Conservation (phyloP, 1,140 invertebrate genomes). For the Potamilus streckersoni region DNA sequence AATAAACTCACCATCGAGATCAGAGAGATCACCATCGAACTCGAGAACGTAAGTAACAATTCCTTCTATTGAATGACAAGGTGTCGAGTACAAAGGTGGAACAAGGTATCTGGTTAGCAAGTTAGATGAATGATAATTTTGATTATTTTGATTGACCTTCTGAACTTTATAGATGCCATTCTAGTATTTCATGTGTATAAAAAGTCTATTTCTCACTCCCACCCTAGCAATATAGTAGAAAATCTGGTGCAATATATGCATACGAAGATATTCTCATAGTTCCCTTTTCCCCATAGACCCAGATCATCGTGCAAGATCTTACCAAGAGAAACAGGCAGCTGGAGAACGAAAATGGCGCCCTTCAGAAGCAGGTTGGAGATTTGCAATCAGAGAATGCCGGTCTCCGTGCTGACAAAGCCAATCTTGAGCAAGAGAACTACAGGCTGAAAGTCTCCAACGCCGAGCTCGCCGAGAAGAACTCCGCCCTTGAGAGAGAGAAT, state of each 20-base stretch:
- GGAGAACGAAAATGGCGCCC: constrained; percentile 62
- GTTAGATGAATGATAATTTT: no score
- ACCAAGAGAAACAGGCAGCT: constrained; percentile 64
- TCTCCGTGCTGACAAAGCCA: constrained; percentile 59
- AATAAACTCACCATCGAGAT: constrained; percentile 63
- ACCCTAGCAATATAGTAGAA: no score
- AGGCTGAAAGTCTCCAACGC: constrained; percentile 59
- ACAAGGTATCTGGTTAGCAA: no score
- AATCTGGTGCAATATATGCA: no score
- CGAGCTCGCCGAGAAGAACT: constrained; percentile 64
- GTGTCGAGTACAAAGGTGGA: no score
- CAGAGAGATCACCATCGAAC: constrained; percentile 65
- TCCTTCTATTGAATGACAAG: no score
- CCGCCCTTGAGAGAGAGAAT: constrained; percentile 65
- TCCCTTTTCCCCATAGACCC: constrained; percentile 41
- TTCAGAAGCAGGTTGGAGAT: constrained; percentile 62
- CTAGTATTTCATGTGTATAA: no score
- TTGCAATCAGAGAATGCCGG: constrained; percentile 53
- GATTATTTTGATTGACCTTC: no score
- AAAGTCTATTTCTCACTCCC: no score
- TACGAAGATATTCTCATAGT: no score
- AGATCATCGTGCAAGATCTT: constrained; percentile 64
- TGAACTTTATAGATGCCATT: no score
- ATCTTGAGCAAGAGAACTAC: constrained; percentile 59
- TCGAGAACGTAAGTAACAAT: constrained; percentile 62